phyloP scores from a whole-genome alignment of 2,113 vertebrate species.

The Himantopus leucocephalus region DNA sequence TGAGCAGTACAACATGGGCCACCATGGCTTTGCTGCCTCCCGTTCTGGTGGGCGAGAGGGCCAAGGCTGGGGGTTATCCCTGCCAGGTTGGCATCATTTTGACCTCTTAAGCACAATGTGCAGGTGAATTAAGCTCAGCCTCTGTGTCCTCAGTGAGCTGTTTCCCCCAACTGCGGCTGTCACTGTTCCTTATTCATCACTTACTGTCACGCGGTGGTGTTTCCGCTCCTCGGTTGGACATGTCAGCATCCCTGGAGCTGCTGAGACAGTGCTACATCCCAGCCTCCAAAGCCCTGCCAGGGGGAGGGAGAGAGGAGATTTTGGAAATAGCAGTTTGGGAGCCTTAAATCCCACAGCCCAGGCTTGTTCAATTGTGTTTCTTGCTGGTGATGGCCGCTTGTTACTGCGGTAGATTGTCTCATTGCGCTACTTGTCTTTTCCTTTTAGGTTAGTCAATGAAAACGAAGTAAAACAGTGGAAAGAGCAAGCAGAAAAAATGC shows the following conservation, averaged over 20 bases:
- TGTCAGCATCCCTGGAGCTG: neutral
- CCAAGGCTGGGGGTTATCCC: neutral
- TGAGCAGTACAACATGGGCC: neutral
- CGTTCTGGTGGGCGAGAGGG: accelerated
- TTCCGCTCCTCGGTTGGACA: accelerated
- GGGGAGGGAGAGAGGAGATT: neutral
- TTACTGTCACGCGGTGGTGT: neutral
- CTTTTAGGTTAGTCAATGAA: conserved; percentile 94
- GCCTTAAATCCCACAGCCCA: neutral
- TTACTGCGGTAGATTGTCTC: neutral
- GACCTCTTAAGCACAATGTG: neutral
- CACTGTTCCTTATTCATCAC: neutral
- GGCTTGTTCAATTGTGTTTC: neutral
- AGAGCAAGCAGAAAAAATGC: conserved; percentile 99
- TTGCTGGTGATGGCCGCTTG: neutral
- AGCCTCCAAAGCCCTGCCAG: neutral
- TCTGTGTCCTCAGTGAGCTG: neutral
- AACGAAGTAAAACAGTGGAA: conserved; percentile 99
- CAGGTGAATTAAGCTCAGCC: neutral
- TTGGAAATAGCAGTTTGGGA: neutral
- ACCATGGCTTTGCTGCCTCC: neutral
- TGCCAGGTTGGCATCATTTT: neutral
- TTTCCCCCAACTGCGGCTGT: neutral
- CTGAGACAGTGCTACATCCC: neutral
- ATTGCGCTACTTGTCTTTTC: neutral